Evolutionary conservation across 2,797 vertebrate species (phyloP).

Genomic region (Petrocephalus sullivani): DNA sequence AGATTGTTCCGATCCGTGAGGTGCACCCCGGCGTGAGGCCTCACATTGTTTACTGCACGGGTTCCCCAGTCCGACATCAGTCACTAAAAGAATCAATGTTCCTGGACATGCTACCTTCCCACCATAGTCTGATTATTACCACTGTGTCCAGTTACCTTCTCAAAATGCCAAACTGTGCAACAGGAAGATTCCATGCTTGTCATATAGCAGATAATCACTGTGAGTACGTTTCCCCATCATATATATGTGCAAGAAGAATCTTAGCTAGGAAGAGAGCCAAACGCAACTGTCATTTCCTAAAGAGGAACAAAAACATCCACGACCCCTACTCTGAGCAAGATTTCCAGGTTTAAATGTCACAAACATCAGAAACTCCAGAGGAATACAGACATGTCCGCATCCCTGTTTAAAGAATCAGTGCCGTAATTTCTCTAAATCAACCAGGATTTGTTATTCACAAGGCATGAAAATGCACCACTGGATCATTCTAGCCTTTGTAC

Average conservation of each 20-base stretch:
- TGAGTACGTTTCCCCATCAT: background rate
- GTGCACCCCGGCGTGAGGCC: background rate
- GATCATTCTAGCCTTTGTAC: background rate
- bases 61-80: background rate
- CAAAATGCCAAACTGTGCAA: background rate
- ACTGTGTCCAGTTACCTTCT: background rate
- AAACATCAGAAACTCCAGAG: background rate
- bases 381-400: background rate
- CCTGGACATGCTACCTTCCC: background rate
- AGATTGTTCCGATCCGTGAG: background rate
- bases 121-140: background rate
- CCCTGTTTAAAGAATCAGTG: background rate
- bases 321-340: background rate
- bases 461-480: background rate
- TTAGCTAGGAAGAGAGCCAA: background rate
- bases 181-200: background rate
- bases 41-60: background rate
- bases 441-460: background rate
- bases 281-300: background rate
- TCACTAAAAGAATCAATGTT: background rate
- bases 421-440: background rate
- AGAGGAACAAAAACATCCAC: background rate
- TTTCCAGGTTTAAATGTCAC: background rate
- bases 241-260: background rate
- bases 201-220: background rate